A percentile compares a stretch with the other conserved stretches of the same genome.
These are phyloP conservation scores for Lacerta bilineata DNA, from an alignment of 2,797 vertebrate species.

Conservation along the genomic window DNA sequence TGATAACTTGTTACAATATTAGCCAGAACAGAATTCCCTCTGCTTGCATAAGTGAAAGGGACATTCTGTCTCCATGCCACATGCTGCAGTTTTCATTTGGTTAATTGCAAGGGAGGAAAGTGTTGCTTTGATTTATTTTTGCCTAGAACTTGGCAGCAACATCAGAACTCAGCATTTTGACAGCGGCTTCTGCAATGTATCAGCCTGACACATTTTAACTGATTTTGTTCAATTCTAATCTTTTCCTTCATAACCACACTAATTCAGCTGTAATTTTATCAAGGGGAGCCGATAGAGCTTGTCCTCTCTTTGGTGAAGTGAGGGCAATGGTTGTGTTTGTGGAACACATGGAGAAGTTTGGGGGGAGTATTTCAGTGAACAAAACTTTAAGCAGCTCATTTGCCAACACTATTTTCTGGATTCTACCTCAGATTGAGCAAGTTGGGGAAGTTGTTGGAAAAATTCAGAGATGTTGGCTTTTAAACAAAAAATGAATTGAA, in stretches of 20 bases:
- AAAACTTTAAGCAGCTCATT: constrained; percentile 38
- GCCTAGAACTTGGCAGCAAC: constrained; percentile 55
- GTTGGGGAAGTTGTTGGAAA: constrained; percentile 15
- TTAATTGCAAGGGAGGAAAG: constrained; percentile 66
- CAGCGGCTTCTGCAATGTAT: constrained; percentile 60
- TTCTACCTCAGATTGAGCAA: constrained; percentile 12
- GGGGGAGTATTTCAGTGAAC: constrained; percentile 29
- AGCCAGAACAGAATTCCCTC: neutral
- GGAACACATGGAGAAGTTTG: constrained; percentile 47
- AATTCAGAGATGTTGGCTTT: neutral
- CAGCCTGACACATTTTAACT: constrained; percentile 55
- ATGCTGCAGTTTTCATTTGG: constrained; percentile 60
- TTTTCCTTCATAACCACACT: constrained; percentile 47
- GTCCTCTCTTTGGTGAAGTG: constrained; percentile 61
- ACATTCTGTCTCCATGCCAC: constrained; percentile 51
- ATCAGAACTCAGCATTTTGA: constrained; percentile 58
- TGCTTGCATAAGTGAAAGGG: constrained; percentile 31
- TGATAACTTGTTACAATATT: neutral
- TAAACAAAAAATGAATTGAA: neutral
- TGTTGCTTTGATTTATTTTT: constrained; percentile 49
- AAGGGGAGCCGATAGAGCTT: constrained; percentile 51
- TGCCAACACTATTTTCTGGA: constrained; percentile 29
- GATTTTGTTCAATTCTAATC: constrained; percentile 64
- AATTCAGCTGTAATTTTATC: constrained; percentile 56
- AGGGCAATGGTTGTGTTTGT: constrained; percentile 45